Evolutionary conservation across 2,888 invertebrate species (phyloP).

Genomic region (Andrena bucephala): DNA sequence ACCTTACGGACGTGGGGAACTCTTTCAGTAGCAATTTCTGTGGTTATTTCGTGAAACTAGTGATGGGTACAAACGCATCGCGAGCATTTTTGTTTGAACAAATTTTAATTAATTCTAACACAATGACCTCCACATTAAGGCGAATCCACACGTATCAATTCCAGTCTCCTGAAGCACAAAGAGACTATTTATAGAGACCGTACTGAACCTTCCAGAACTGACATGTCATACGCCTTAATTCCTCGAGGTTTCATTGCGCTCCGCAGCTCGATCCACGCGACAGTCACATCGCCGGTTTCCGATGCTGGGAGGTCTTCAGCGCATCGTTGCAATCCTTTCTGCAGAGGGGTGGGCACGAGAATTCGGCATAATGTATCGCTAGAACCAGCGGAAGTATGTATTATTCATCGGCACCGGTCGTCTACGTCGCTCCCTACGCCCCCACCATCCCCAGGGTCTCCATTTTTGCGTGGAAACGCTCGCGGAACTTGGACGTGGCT

Average conservation of each 20-base stretch:
- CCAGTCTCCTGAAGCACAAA: too few relatives aligned
- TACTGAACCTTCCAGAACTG: too few relatives aligned
- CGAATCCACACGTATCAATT: too few relatives aligned
- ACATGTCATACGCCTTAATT: background rate
- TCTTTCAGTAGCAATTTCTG: background rate
- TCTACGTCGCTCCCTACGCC: slow-evolving; percentile 10
- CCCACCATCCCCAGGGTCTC: background rate
- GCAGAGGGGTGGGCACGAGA: slow-evolving; percentile 52
- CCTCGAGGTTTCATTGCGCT: background rate
- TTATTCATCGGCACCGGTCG: slow-evolving; percentile 79
- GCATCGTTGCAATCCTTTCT: slow-evolving; percentile 65
- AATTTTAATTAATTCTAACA: too few relatives aligned
- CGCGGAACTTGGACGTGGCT: slow-evolving; percentile 15
- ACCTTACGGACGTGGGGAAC: background rate
- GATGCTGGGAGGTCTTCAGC: slow-evolving; percentile 66
- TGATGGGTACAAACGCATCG: background rate
- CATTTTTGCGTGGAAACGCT: slow-evolving; percentile 13
- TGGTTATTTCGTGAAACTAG: background rate
- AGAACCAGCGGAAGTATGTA: slow-evolving; percentile 78
- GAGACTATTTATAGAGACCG: too few relatives aligned
- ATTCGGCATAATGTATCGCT: slow-evolving; percentile 79
- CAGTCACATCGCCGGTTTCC: slow-evolving; percentile 39
- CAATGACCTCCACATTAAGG: too few relatives aligned
- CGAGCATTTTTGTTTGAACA: background rate
- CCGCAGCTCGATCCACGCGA: background rate